Evolutionary conservation across 2,113 vertebrate species (phyloP), one percentile per base, ranked within the genome.

Genomic region (Gymnobelideus leadbeateri): DNA sequence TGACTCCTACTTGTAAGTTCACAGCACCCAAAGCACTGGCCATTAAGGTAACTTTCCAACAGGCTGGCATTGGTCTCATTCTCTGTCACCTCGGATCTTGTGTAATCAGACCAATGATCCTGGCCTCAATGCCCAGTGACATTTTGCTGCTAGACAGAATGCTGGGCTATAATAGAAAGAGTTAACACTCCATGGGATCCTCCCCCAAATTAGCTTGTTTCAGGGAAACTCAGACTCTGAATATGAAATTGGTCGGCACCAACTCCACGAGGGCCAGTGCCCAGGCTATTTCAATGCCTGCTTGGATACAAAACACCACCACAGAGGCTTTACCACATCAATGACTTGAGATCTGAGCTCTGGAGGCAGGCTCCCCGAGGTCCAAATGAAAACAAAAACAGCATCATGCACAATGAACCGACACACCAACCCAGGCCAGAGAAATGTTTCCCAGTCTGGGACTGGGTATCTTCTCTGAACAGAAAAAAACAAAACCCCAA

Each of bases 221-320:
- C 37, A 21, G 68, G 68, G 37, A 84, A 84, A 84, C 37, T 16
- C 68, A 43, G 68, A 43, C n/a, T 84, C 16, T 23, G n/a, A 21
- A 16, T 21, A n/a, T 84, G 16, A 43, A 23, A 43, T 2, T 2
- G 37, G 37, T 43, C 21, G 37, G n/a, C 68, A 2, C 68, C 68
- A 21, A 5, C 0, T 43, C 16, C 37, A 7, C 0, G n/a, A 84
- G 31, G n/a, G n/a, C 5, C 1, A 2, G 68, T 8, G n/a, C 68
- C 16, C n/a, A 77, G 37, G 14, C 37, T 21, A n/a, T 7, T n/a
- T 77, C 68, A n/a, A 19, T n/a, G 37, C 31, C 14, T 5, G 31
- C 14, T 5, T 16, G 14, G 31, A 23, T 23, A 84, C 37, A 43
- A n/a, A 84, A 8, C 68, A 43, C 37, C 37, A 19, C n/a, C n/a